Evolutionary conservation across 2,888 invertebrate genomes (phyloP).

Genomic region (Xylota sylvarum): DNA sequence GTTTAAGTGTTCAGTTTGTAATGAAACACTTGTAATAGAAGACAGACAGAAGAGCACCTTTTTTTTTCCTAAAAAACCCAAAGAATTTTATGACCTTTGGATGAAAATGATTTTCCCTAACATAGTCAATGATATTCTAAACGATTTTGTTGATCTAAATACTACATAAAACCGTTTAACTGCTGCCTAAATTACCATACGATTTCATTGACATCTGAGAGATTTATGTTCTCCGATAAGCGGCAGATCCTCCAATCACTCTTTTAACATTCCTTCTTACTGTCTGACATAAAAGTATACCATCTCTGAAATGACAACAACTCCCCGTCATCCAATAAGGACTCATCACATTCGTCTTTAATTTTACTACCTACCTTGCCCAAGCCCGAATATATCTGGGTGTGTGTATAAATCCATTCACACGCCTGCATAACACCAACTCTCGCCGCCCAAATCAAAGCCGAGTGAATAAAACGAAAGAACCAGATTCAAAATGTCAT

Average conservation of each 20-base stretch:
- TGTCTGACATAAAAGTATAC: conserved; percentile 12
- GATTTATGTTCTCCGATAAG: conserved; percentile 34
- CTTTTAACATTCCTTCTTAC: not conserved
- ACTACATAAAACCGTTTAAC: conserved; percentile 31
- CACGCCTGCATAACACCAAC: conserved; percentile 8
- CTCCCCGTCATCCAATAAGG: conserved; percentile 31
- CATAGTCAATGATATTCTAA: not conserved
- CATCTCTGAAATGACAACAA: conserved; percentile 26
- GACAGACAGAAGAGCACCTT: too few relatives aligned
- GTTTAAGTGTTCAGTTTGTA: too few relatives aligned
- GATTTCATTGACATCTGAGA: conserved; percentile 21
- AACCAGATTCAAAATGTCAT: conserved; percentile 14
- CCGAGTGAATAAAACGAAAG: not conserved
- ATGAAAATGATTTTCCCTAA: not conserved
- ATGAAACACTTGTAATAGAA: too few relatives aligned
- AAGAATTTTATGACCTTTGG: too few relatives aligned
- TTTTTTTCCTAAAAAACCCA: too few relatives aligned
- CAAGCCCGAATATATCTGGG: not conserved
- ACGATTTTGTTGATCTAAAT: conserved; percentile 7
- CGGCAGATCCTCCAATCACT: conserved; percentile 8
- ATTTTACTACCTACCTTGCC: conserved; percentile 48
- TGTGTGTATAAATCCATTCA: conserved; percentile 25
- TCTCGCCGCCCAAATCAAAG: conserved; percentile 1
- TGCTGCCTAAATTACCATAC: conserved; percentile 1
- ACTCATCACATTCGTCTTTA: conserved; percentile 56